Evolutionary conservation across 2,113 vertebrate genomes (phyloP).

Genomic region (Cyprinodon tularosa): DNA sequence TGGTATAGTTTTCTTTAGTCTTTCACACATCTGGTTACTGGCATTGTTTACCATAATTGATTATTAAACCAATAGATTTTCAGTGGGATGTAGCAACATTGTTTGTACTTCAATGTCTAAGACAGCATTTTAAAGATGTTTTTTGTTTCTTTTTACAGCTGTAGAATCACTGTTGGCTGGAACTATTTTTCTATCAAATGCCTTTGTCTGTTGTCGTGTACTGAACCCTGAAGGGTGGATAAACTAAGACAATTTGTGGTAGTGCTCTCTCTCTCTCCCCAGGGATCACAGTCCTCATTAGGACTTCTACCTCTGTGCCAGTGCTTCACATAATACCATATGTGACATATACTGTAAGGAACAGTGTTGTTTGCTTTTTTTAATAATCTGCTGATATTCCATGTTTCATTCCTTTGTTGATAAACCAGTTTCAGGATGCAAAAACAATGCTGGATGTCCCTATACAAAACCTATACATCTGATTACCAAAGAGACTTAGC

Average conservation of each 20-base stretch:
- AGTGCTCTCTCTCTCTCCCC: background rate
- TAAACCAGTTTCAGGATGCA: conserved; percentile 14
- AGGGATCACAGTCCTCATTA: conserved; percentile 8
- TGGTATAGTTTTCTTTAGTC: conserved; percentile 43
- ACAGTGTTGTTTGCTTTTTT: conserved; percentile 8
- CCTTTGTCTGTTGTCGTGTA: background rate
- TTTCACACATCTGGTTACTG: conserved; percentile 50
- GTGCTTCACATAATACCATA: conserved; percentile 1
- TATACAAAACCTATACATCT: conserved; percentile 54
- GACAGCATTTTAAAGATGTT: background rate
- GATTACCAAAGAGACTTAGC: conserved; percentile 59
- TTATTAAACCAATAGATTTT: conserved; percentile 40
- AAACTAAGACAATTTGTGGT: conserved; percentile 22
- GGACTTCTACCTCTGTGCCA: background rate
- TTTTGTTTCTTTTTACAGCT: background rate
- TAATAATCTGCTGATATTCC: background rate
- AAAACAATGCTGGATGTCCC: conserved; percentile 37
- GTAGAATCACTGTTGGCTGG: background rate
- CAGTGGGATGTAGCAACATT: conserved; percentile 34
- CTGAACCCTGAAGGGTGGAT: conserved; percentile 29
- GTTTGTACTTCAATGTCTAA: background rate
- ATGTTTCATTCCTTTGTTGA: conserved; percentile 22
- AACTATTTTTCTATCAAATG: background rate
- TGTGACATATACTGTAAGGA: background rate
- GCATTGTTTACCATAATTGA: conserved; percentile 39